phyloP scores from a whole-genome alignment of 2,888 invertebrate genomes.

The Bugula neritina region DNA sequence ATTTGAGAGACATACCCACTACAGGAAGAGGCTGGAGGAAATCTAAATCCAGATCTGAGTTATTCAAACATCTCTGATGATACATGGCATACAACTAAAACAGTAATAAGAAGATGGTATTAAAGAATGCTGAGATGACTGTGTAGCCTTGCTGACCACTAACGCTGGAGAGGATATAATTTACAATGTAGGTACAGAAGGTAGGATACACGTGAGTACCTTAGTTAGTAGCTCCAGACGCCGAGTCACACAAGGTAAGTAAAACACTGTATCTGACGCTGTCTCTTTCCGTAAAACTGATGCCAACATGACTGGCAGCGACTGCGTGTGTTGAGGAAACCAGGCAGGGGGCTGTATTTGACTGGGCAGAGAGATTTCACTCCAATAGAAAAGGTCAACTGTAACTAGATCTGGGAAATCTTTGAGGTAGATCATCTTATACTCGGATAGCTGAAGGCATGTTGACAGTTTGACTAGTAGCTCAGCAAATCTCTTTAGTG shows the following conservation, averaged over 20 bases:
- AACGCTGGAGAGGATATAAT: too few species aligned
- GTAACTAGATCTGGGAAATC: constrained; percentile 1
- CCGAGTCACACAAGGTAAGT: neutral
- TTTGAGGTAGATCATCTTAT: constrained; percentile 4
- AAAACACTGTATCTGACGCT: neutral
- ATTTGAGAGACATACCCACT: constrained; percentile 6
- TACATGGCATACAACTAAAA: constrained; percentile 3
- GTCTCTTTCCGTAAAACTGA: neutral
- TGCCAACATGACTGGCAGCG: neutral
- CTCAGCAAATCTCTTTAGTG: constrained; percentile 64
- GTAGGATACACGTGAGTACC: too few species aligned
- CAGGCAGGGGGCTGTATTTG: neutral
- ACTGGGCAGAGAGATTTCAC: neutral
- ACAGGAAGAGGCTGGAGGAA: constrained; percentile 12
- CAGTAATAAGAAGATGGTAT: too few species aligned
- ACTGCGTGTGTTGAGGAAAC: neutral
- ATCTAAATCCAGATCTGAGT: neutral
- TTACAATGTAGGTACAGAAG: too few species aligned
- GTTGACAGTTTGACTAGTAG: constrained; percentile 66
- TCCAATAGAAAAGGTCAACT: neutral
- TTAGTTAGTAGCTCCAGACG: neutral
- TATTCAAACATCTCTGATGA: neutral
- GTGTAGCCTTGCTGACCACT: too few species aligned
- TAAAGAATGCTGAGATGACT: too few species aligned
- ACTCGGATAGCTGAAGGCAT: neutral